phyloP scores from a whole-genome alignment of 2,113 vertebrate species.

The Hypocryptadius cinnamomeus region DNA sequence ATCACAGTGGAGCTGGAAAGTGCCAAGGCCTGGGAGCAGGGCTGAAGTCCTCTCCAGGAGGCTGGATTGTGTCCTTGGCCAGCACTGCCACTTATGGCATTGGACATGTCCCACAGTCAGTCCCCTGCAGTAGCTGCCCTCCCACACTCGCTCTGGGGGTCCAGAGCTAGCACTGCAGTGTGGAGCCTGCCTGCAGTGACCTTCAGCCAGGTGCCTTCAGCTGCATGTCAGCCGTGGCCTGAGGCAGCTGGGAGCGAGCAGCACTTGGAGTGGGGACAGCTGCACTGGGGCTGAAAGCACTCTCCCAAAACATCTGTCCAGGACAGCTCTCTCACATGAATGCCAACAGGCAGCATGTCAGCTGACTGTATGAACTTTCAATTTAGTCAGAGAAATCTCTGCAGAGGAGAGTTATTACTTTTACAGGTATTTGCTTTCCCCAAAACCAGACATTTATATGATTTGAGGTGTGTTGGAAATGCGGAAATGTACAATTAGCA shows the following conservation, averaged over 20 bases:
- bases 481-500: neutral
- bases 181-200: neutral
- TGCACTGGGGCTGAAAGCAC: neutral
- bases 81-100: neutral
- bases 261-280: neutral
- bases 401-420: neutral
- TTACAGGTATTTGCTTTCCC: neutral
- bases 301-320: neutral
- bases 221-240: neutral
- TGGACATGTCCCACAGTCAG: neutral
- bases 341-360: neutral
- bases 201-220: neutral
- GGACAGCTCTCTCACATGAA: neutral
- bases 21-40: neutral
- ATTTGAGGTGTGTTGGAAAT: neutral
- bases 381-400: neutral
- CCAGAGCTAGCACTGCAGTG: neutral
- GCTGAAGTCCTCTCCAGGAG: neutral
- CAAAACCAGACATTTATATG: neutral
- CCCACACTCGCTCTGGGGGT: neutral
- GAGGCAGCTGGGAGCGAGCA: neutral
- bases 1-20: neutral
- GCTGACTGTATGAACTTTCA: neutral
- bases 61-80: neutral
- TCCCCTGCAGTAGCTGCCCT: neutral